Conservation (phyloP, 2,113 vertebrate genomes). For the Zapornia atra region DNA sequence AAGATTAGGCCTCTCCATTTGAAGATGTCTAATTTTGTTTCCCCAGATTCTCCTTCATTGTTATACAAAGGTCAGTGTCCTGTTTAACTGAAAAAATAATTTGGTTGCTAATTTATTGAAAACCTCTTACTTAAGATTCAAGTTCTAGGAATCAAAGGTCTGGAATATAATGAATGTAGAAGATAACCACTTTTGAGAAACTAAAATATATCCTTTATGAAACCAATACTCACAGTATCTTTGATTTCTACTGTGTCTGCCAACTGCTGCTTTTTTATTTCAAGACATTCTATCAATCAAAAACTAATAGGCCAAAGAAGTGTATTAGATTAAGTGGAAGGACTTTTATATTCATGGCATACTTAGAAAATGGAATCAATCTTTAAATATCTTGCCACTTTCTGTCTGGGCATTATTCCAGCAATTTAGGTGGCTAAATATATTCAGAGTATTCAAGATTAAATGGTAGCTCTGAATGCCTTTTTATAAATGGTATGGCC, state of each 20-base stretch:
- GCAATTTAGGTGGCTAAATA: constrained; percentile 53
- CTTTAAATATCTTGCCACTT: constrained; percentile 56
- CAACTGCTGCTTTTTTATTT: constrained; percentile 27
- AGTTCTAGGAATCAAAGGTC: neutral
- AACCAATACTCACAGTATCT: neutral
- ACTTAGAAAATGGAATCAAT: constrained; percentile 43
- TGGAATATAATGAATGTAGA: neutral
- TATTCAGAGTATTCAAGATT: constrained; percentile 40
- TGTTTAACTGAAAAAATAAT: neutral
- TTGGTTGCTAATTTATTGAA: neutral
- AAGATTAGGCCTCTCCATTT: neutral
- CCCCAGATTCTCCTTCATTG: neutral
- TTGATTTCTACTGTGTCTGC: neutral
- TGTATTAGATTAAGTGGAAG: constrained; percentile 51
- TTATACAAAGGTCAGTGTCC: neutral
- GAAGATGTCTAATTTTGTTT: neutral
- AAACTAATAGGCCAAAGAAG: constrained; percentile 17
- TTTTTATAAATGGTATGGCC: constrained; percentile 3
- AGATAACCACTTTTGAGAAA: neutral
- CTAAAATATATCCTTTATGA: neutral
- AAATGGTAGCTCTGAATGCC: constrained; percentile 7
- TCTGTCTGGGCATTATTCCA: constrained; percentile 39
- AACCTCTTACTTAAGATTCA: neutral
- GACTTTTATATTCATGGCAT: constrained; percentile 23
- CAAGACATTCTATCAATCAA: constrained; percentile 21